A percentile compares a stretch with the other conserved stretches of the same genome.
Evolutionary conservation across 2,113 vertebrate species (phyloP).

Genomic region (Dendrocopos noguchii): DNA sequence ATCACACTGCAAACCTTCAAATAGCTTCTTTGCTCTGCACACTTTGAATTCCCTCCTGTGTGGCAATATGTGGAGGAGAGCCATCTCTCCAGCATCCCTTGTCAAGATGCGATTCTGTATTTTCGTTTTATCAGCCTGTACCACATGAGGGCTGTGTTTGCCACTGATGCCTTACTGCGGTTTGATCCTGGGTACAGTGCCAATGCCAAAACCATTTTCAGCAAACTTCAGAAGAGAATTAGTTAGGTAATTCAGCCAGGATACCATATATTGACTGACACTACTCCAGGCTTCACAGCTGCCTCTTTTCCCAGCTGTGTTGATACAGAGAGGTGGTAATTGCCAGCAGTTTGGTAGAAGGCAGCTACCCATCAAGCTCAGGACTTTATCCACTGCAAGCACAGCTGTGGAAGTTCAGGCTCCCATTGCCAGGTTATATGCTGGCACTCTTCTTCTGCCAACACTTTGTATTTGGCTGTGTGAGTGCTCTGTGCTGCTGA

Average conservation of each 20-base stretch:
- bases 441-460: not conserved
- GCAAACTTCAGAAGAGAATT: not conserved
- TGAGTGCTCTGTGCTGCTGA: not conserved
- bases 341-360: not conserved
- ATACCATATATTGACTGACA: not conserved
- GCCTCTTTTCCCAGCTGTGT: not conserved
- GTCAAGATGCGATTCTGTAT: not conserved
- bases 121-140: not conserved
- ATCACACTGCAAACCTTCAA: not conserved
- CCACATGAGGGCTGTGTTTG: not conserved
- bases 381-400: not conserved
- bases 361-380: rapidly evolving
- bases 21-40: not conserved
- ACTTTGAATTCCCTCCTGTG: not conserved
- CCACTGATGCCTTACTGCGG: not conserved
- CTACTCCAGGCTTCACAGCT: not conserved
- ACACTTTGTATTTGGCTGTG: rapidly evolving
- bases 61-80: constrained; percentile 5
- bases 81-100: not conserved
- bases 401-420: not conserved
- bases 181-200: not conserved
- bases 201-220: not conserved
- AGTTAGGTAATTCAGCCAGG: not conserved
- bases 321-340: not conserved
- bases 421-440: not conserved